Evolutionary conservation across 2,888 invertebrate species (phyloP).

Genomic region (Phragmatobia fuliginosa): DNA sequence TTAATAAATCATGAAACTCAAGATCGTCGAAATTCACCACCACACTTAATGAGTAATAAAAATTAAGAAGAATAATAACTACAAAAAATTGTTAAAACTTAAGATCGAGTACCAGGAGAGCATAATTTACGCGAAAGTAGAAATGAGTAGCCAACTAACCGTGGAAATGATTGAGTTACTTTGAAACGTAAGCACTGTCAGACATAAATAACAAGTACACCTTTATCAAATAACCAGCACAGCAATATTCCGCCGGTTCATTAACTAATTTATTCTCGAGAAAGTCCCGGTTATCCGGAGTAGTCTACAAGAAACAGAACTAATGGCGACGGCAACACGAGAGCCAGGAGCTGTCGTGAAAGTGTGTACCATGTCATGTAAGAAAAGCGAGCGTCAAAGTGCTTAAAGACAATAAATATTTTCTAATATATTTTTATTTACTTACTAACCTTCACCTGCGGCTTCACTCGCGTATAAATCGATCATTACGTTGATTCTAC

Average conservation of each 20-base stretch:
- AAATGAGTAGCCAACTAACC: conserved; percentile 32
- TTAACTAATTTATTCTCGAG: conserved; percentile 81
- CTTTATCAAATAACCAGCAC: conserved; percentile 66
- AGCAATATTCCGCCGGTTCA: conserved; percentile 74
- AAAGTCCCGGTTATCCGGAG: conserved; percentile 73
- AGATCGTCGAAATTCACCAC: background rate
- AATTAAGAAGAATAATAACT: too few species aligned
- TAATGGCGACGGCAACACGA: conserved; percentile 83
- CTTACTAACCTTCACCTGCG: background rate
- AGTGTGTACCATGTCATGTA: conserved; percentile 44
- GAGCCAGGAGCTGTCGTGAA: conserved; percentile 55
- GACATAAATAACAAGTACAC: conserved; percentile 58
- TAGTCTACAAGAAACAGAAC: conserved; percentile 82
- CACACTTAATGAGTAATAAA: too few species aligned
- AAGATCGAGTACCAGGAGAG: conserved; percentile 39
- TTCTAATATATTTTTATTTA: background rate
- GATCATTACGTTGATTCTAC: too few species aligned
- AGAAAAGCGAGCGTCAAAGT: conserved; percentile 32
- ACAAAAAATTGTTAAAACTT: too few species aligned
- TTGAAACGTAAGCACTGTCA: conserved; percentile 42
- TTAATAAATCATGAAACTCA: background rate
- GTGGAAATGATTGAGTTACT: conserved; percentile 43
- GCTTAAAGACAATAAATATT: background rate
- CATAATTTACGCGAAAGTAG: conserved; percentile 35
- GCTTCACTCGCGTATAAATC: too few species aligned